Percentiles rank a stretch among this genome's conserved stretches.
These are phyloP conservation scores for Lasioglossum morio DNA, from an alignment of 2,888 invertebrate genomes.

Conservation along the genomic window DNA sequence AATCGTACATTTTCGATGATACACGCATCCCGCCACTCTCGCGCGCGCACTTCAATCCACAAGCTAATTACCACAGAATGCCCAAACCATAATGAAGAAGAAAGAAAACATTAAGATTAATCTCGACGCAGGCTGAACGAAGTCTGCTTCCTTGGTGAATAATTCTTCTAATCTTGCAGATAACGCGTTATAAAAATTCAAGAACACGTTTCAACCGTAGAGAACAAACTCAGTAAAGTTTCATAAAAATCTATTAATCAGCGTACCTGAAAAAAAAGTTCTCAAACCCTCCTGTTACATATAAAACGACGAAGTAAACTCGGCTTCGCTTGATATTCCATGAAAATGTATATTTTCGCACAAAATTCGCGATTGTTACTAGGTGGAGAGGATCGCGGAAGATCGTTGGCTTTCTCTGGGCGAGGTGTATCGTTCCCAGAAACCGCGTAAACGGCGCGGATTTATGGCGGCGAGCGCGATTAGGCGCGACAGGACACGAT, in stretches of 20 bases:
- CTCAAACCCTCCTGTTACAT: neutral
- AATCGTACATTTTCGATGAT: too few relatives aligned
- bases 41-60: neutral
- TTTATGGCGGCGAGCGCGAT: constrained; percentile 2
- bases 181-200: neutral
- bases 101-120: neutral
- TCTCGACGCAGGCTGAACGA: neutral
- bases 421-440: neutral
- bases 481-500: constrained; percentile 28
- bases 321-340: neutral
- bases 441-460: neutral
- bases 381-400: neutral
- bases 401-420: neutral
- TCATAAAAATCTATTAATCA: neutral
- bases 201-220: neutral
- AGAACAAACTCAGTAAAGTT: neutral
- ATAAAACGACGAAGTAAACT: neutral
- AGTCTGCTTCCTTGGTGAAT: neutral
- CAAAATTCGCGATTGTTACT: neutral
- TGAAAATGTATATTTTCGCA: neutral
- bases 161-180: neutral
- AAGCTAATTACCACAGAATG: neutral
- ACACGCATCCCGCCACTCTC: too few relatives aligned
- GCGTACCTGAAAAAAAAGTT: neutral
- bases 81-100: neutral